Percentiles rank a stretch among this genome's conserved stretches.
These are phyloP conservation scores for Andrena bucephala DNA, from an alignment of 2,888 invertebrate species.

Conservation along the genomic window DNA sequence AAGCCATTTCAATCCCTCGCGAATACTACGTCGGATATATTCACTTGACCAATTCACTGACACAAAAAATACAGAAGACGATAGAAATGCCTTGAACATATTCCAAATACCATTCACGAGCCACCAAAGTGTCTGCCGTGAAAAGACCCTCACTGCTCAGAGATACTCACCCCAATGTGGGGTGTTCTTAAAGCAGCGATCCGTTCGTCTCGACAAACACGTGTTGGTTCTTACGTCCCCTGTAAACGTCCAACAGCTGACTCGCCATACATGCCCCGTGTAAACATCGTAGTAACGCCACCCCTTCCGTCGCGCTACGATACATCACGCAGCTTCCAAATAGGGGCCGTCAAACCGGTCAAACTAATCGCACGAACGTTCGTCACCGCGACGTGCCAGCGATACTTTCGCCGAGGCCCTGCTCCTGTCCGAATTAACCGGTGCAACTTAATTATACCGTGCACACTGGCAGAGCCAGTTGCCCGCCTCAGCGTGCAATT, in stretches of 20 bases:
- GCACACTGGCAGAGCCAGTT: too few species aligned
- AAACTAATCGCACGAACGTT: background rate
- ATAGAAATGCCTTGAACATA: too few species aligned
- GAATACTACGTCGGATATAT: too few species aligned
- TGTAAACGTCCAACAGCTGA: constrained; percentile 20
- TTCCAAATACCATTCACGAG: too few species aligned
- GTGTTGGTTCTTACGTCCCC: constrained; percentile 11
- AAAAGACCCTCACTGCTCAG: too few species aligned
- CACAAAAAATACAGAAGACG: too few species aligned
- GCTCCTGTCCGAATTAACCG: constrained; percentile 6
- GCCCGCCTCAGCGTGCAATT: background rate
- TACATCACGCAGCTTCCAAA: constrained; percentile 12
- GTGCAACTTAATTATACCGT: constrained; percentile 6
- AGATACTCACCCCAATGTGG: background rate
- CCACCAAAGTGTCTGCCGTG: too few species aligned
- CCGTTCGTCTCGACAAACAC: constrained; percentile 26
- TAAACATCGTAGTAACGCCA: constrained; percentile 22
- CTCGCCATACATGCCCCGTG: constrained; percentile 10
- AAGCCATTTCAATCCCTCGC: too few species aligned
- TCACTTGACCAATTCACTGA: too few species aligned
- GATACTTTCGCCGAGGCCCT: background rate
- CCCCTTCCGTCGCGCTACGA: constrained; percentile 6
- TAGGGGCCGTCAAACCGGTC: constrained; percentile 26
- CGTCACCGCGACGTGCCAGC: background rate
- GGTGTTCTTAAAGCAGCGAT: constrained; percentile 27